Evolutionary conservation across 1,140 invertebrate species (phyloP).

Genomic region (Rhagoletis zephyria): DNA sequence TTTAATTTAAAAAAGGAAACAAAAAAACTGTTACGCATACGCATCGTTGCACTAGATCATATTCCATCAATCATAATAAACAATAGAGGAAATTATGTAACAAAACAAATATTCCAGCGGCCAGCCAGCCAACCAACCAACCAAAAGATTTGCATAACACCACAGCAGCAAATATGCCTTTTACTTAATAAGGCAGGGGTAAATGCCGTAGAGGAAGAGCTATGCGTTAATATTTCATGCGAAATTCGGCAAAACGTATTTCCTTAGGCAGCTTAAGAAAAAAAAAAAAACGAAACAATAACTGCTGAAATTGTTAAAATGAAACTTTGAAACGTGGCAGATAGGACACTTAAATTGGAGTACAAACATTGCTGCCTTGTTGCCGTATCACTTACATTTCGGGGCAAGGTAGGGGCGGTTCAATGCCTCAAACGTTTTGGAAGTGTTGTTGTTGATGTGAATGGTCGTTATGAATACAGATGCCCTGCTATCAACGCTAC

Average conservation of each 20-base stretch:
- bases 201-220: background rate
- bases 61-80: slow-evolving; percentile 46
- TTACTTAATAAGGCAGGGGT: background rate
- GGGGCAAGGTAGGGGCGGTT: background rate
- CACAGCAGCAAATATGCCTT: background rate
- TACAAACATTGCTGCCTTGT: background rate
- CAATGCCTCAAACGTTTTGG: background rate
- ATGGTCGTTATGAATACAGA: slow-evolving; percentile 4
- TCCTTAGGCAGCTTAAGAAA: too few species aligned
- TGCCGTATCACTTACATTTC: slow-evolving; percentile 12
- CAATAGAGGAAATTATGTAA: slow-evolving; percentile 43
- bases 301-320: background rate
- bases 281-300: too few species aligned
- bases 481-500: background rate
- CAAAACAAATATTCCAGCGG: background rate
- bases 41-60: slow-evolving; percentile 46
- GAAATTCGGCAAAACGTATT: slow-evolving; percentile 10
- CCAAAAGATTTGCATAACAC: slow-evolving; percentile 26
- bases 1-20: background rate
- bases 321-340: background rate
- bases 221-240: slow-evolving; percentile 6
- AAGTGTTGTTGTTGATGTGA: background rate
- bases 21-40: background rate
- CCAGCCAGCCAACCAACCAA: background rate
- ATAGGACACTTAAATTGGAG: background rate